Percentiles rank a stretch among this genome's conserved stretches.
These are phyloP conservation scores for Trematomus bernacchii DNA, from an alignment of 2,797 vertebrate genomes.

Conservation along the genomic window DNA sequence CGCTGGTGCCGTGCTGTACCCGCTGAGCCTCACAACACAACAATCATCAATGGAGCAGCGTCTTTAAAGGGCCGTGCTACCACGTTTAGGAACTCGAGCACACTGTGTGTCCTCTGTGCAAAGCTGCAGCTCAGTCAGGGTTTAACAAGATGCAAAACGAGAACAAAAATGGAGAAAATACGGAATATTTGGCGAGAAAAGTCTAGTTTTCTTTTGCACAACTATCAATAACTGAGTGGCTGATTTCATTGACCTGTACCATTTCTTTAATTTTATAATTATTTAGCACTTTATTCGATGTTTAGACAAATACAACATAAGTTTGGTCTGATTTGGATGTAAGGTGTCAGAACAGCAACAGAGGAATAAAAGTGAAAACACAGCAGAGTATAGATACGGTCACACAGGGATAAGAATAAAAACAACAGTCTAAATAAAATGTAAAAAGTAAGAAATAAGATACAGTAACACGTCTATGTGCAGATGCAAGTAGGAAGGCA, in stretches of 20 bases:
- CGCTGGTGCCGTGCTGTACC: slow-evolving; percentile 39
- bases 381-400: no score
- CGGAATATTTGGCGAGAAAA: background rate
- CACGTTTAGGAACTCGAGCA: accelerated
- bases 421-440: no score
- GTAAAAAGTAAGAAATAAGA: no score
- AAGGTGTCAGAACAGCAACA: no score
- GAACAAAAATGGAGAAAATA: background rate
- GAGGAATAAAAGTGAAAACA: no score
- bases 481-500: no score
- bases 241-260: background rate
- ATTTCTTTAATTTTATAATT: background rate
- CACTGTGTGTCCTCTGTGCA: background rate
- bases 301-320: background rate
- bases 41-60: background rate
- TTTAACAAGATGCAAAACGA: background rate
- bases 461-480: no score
- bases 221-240: background rate
- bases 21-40: slow-evolving; percentile 27
- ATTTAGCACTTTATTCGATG: background rate
- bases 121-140: background rate
- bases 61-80: slow-evolving; percentile 31
- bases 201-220: no score
- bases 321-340: background rate
- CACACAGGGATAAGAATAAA: no score